A percentile compares a stretch with the other conserved stretches of the same genome.
Conservation (phyloP, 2,888 invertebrate species). For the Eumerus sabulonum region DNA sequence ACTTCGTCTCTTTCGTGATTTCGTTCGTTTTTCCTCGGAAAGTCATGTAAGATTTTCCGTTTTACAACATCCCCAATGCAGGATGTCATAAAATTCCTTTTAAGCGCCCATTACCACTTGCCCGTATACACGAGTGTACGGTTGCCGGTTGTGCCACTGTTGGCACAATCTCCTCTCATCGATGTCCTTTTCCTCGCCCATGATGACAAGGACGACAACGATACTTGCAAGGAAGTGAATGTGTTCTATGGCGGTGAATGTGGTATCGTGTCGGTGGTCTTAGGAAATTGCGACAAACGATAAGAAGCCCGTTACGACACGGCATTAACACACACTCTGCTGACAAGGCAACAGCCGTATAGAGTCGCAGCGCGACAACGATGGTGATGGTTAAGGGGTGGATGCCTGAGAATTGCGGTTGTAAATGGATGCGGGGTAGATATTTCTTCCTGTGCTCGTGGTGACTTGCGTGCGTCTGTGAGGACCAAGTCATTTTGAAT, state of each 20-base stretch:
- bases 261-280: constrained; percentile 43
- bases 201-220: background rate
- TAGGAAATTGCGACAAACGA: constrained; percentile 68
- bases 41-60: constrained; percentile 63
- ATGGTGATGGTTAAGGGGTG: no score
- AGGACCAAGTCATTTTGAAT: constrained; percentile 43
- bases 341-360: constrained; percentile 17
- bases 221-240: constrained; percentile 20
- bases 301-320: constrained; percentile 68
- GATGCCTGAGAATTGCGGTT: constrained; percentile 24
- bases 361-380: no score
- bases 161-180: constrained; percentile 56
- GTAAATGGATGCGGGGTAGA: constrained; percentile 53
- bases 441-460: constrained; percentile 5
- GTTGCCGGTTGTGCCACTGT: constrained; percentile 36
- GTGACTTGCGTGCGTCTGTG: constrained; percentile 38
- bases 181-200: constrained; percentile 56
- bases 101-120: constrained; percentile 66
- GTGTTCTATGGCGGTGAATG: constrained; percentile 45
- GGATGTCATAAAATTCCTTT: constrained; percentile 69
- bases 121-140: constrained; percentile 45
- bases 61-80: constrained; percentile 61
- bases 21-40: constrained; percentile 32
- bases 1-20: constrained; percentile 29
- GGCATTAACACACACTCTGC: constrained; percentile 58